These are phyloP conservation scores for Antedon mediterranea DNA, from an alignment of 53 echinoderm and acorn worm genomes.

Conservation along the genomic window DNA sequence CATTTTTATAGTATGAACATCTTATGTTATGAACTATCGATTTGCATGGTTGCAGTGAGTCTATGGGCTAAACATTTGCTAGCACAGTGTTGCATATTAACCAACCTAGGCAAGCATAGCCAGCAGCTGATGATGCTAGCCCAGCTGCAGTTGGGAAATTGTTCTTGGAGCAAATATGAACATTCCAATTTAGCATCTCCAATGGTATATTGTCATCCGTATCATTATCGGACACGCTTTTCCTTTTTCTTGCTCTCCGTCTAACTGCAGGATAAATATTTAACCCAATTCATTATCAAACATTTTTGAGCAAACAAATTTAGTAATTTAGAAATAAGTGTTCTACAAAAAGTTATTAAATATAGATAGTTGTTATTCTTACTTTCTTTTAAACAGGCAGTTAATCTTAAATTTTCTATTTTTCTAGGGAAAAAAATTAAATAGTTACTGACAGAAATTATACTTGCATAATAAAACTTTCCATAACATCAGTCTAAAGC, in stretches of 20 bases:
- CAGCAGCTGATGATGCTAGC: slow-evolving; percentile 89
- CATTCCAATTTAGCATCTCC: slow-evolving; percentile 47
- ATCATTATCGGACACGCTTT: slow-evolving; percentile 23
- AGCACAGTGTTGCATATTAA: neutral
- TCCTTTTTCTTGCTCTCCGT: slow-evolving; percentile 48
- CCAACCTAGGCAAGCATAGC: slow-evolving; percentile 92
- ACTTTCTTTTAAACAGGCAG: slow-evolving; percentile 70
- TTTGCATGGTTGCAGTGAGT: too few relatives aligned
- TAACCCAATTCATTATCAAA: too few relatives aligned
- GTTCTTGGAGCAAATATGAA: slow-evolving; percentile 88
- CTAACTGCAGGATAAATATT: slow-evolving; percentile 20
- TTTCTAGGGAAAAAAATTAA: slow-evolving; percentile 40
- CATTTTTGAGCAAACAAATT: too few relatives aligned
- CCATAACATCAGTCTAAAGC: too few relatives aligned
- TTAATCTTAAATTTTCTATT: slow-evolving; percentile 66
- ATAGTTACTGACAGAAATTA: too few relatives aligned
- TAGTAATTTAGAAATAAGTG: too few relatives aligned
- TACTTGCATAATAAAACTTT: too few relatives aligned
- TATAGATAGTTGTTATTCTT: slow-evolving; percentile 18
- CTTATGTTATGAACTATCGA: too few relatives aligned
- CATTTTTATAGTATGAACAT: too few relatives aligned
- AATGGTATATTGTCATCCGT: slow-evolving; percentile 6
- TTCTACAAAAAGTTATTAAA: too few relatives aligned
- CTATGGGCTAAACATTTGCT: too few relatives aligned
- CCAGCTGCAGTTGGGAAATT: slow-evolving; percentile 97